Base-by-base conservation (phyloP, 1,140 invertebrate genomes). In the Drosophila miranda region DNA sequence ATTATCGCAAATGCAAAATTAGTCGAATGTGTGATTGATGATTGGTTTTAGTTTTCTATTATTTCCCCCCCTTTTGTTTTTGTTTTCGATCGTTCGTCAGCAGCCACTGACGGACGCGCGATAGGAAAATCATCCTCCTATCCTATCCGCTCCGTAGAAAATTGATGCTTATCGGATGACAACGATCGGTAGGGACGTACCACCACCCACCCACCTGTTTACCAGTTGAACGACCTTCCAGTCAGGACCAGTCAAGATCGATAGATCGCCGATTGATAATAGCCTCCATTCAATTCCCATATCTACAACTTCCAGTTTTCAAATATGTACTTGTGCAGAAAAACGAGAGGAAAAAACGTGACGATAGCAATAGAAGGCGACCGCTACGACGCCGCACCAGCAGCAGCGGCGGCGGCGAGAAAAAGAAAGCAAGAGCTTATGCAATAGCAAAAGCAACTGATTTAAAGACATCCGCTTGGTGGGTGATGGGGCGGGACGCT, bases 391-490 rank as follows among this genome's bases (percentile, higher is more conserved):
- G 50, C 43, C 63, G 44, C 43, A 53, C 49, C 67, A 49, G 46
- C 61, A 56, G 58, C 16, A 59, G 61, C 59, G 54, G 48, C 55
- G 53, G 54, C 54, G 34, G 11, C 34, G 34, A 75, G 67, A 79
- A 84, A 82, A 82, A 87, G 78, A 86, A 81, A 86, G 82, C 82
- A 86, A 79, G 42, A 14, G 68, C 76, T 84, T 84, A 84, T 84
- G 80, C 81, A 84, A 84, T 70, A 76, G 44, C 51, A 60, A 56
- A 74, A 49, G 46, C 45, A 68, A 57, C 16, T 53, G 68, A 73
- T 63, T 41, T 73, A 48, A 26, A 41, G 28, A 71, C 59, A 79
- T 76, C 77, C 64, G 50, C 57, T 71, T 62, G 34, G 11, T 50
- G 30, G 19, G 42, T 58, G 21, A 6, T 21, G 1, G 9, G 1